Conservation (phyloP, 2,888 invertebrate species). For the Chirona hameri region DNA sequence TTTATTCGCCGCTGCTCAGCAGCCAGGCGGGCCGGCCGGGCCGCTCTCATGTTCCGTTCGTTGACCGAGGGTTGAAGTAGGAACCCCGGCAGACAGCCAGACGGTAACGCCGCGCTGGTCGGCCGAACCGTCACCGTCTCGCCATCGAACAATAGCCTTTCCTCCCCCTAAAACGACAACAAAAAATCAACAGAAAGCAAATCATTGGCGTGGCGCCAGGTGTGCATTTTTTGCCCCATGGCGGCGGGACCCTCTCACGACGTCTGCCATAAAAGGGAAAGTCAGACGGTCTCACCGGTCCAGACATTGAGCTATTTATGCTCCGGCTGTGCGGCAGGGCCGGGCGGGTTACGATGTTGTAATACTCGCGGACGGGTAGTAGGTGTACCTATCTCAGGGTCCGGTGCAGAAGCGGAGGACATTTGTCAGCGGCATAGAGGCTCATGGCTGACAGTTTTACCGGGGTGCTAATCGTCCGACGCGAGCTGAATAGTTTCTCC, state of each 20-base stretch:
- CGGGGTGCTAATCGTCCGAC: too few relatives aligned
- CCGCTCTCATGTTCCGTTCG: too few relatives aligned
- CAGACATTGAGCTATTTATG: not conserved
- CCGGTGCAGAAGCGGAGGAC: too few relatives aligned
- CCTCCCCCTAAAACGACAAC: not conserved
- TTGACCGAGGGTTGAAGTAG: too few relatives aligned
- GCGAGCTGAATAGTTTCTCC: too few relatives aligned
- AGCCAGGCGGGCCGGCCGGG: too few relatives aligned
- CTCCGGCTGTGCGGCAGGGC: not conserved
- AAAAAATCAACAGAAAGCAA: not conserved
- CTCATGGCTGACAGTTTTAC: too few relatives aligned
- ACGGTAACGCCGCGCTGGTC: too few relatives aligned
- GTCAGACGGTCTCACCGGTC: not conserved
- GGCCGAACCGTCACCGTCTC: not conserved
- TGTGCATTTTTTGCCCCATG: slow-evolving; percentile 3
- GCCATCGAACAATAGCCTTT: not conserved
- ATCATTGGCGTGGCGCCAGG: not conserved
- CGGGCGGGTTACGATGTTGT: not conserved
- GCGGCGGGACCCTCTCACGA: not conserved
- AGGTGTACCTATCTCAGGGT: too few relatives aligned
- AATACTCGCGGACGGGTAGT: not conserved
- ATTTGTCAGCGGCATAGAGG: too few relatives aligned
- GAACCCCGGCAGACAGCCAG: too few relatives aligned
- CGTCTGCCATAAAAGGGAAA: slow-evolving; percentile 1
- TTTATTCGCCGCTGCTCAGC: too few relatives aligned